Conservation (phyloP, 2,888 invertebrate species). For the Lathronympha strigana region DNA sequence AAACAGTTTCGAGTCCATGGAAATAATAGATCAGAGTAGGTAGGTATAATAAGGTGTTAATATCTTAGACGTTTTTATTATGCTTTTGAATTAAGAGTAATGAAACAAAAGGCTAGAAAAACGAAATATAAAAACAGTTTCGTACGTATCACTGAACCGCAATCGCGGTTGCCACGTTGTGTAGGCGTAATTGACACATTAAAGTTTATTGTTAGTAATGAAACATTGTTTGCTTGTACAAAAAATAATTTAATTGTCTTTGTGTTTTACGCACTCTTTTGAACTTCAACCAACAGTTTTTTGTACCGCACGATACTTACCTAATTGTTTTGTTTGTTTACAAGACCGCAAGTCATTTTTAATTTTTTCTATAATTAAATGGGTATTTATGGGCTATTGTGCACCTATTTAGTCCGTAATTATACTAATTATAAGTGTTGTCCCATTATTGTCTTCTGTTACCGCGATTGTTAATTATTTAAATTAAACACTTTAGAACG, state of each 20-base stretch:
- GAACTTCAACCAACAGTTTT: slow-evolving; percentile 29
- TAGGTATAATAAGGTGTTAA: too few relatives aligned
- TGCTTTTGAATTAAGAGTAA: slow-evolving; percentile 35
- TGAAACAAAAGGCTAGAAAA: slow-evolving; percentile 53
- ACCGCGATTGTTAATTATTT: too few relatives aligned
- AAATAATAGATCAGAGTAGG: too few relatives aligned
- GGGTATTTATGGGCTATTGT: neutral
- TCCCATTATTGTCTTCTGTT: too few relatives aligned
- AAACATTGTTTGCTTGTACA: slow-evolving; percentile 39
- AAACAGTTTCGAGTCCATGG: too few relatives aligned
- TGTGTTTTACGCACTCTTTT: slow-evolving; percentile 13
- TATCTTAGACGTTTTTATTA: too few relatives aligned
- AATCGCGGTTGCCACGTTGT: slow-evolving; percentile 43
- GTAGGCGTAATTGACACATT: slow-evolving; percentile 47
- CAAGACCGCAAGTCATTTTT: neutral
- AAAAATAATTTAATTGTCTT: slow-evolving; percentile 29
- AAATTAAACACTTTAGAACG: too few relatives aligned
- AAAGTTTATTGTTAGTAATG: slow-evolving; percentile 48
- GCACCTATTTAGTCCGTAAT: too few relatives aligned
- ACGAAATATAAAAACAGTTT: slow-evolving; percentile 50
- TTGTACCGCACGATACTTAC: slow-evolving; percentile 12
- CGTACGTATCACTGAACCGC: slow-evolving; percentile 48
- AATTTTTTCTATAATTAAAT: neutral
- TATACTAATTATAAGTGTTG: too few relatives aligned
- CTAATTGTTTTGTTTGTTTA: neutral